Evolutionary conservation across 2,888 invertebrate genomes (phyloP).

Genomic region (Stomorhina lunata): DNA sequence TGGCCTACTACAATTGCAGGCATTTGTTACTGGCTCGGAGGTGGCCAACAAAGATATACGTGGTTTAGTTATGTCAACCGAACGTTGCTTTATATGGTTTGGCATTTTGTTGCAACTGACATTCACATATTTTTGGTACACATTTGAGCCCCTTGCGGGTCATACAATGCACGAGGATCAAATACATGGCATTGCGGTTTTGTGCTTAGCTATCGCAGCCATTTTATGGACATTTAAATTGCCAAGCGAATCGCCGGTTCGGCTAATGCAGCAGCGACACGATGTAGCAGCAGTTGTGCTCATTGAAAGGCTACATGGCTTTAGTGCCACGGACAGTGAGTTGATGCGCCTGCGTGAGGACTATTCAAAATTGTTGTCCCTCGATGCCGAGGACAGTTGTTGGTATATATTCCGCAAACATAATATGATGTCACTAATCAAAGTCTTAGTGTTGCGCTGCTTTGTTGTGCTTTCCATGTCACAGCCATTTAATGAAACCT

Average conservation of each 20-base stretch:
- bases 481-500: conserved; percentile 75
- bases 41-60: conserved; percentile 74
- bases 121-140: conserved; percentile 73
- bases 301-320: conserved; percentile 69
- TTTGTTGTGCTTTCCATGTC: conserved; percentile 73
- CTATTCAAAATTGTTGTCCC: conserved; percentile 67
- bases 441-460: conserved; percentile 72
- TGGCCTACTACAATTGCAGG: conserved; percentile 75
- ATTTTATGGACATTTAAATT: conserved; percentile 70
- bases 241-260: conserved; percentile 73
- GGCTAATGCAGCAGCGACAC: conserved; percentile 72
- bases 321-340: conserved; percentile 68
- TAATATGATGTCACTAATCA: conserved; percentile 69
- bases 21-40: conserved; percentile 74
- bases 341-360: conserved; percentile 72
- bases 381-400: conserved; percentile 64
- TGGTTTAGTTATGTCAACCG: conserved; percentile 74
- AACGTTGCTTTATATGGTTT: conserved; percentile 76
- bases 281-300: conserved; percentile 70
- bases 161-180: conserved; percentile 74
- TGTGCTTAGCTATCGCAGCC: conserved; percentile 71
- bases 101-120: conserved; percentile 75
- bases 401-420: conserved; percentile 46
- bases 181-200: conserved; percentile 73
- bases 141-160: conserved; percentile 66